A percentile compares a stretch with the other conserved stretches of the same genome.
Evolutionary conservation across 2,888 invertebrate species (phyloP).

Genomic region (Drosophila heteroneura): DNA sequence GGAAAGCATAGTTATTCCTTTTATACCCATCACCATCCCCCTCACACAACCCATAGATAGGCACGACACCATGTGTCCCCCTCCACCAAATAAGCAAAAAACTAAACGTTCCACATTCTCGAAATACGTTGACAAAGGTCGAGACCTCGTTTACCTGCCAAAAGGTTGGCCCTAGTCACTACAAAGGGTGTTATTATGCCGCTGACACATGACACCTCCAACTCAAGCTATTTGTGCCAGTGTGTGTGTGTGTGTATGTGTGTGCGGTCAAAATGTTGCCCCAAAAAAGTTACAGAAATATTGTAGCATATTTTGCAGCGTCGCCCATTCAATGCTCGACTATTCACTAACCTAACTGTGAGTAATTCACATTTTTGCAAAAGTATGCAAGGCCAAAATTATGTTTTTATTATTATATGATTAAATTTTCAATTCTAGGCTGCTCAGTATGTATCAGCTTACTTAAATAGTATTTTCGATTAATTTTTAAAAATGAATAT

Average conservation of each 20-base stretch:
- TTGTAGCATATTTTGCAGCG: slow-evolving; percentile 59
- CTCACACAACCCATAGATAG: slow-evolving; percentile 20
- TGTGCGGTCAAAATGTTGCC: slow-evolving; percentile 65
- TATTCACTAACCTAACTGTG: neutral
- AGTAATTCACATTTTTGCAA: neutral
- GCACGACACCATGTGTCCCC: neutral
- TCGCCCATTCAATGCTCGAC: slow-evolving; percentile 19
- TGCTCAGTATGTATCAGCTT: neutral
- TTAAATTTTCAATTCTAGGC: neutral
- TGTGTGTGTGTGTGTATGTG: slow-evolving; percentile 19
- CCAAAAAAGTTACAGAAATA: slow-evolving; percentile 64
- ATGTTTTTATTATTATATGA: neutral
- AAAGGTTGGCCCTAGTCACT: slow-evolving; percentile 46
- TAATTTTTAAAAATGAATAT: accelerated
- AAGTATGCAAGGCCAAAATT: neutral
- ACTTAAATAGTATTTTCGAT: accelerated
- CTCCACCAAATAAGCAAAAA: neutral
- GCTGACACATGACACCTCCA: slow-evolving; percentile 77
- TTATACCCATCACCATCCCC: neutral
- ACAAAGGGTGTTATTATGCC: slow-evolving; percentile 78
- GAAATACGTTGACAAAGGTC: slow-evolving; percentile 75
- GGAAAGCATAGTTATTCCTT: neutral
- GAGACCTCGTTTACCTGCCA: slow-evolving; percentile 59
- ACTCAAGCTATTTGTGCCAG: slow-evolving; percentile 32
- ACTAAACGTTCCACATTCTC: slow-evolving; percentile 50